Percentiles rank a stretch among this genome's conserved stretches.
These are phyloP conservation scores for Hypsibius dujardini DNA, from an alignment of 1,140 invertebrate genomes.

Conservation along the genomic window DNA sequence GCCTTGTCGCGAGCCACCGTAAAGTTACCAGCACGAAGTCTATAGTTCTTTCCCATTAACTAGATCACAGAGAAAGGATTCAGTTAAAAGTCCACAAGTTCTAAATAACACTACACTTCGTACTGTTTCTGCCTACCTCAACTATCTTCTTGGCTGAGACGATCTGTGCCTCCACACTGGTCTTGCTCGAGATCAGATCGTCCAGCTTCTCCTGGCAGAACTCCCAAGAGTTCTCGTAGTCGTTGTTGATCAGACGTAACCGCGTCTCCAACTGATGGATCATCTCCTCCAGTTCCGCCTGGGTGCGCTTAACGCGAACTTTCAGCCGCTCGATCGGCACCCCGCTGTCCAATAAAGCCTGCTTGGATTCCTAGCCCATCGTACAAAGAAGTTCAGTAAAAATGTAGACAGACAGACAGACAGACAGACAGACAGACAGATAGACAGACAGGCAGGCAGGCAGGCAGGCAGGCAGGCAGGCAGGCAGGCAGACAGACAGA, in stretches of 20 bases:
- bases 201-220: background rate
- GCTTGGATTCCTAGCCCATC: background rate
- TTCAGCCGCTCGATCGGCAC: background rate
- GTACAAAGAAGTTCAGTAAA: background rate
- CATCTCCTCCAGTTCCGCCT: background rate
- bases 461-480: background rate
- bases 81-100: background rate
- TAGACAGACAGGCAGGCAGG: no score
- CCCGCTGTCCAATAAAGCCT: constrained; percentile 2
- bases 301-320: background rate
- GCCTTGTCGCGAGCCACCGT: background rate
- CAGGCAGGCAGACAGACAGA: no score
- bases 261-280: background rate
- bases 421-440: background rate
- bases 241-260: background rate
- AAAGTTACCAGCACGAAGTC: background rate
- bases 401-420: background rate
- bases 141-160: background rate
- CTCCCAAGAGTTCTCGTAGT: constrained; percentile 3
- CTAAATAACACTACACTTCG: background rate
- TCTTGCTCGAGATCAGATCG: background rate
- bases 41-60: constrained; percentile 4
- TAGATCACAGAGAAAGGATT: background rate
- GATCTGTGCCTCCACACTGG: background rate
- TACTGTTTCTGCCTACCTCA: background rate